Evolutionary conservation across 2,113 vertebrate genomes (phyloP).

Genomic region (Tachycineta bicolor): DNA sequence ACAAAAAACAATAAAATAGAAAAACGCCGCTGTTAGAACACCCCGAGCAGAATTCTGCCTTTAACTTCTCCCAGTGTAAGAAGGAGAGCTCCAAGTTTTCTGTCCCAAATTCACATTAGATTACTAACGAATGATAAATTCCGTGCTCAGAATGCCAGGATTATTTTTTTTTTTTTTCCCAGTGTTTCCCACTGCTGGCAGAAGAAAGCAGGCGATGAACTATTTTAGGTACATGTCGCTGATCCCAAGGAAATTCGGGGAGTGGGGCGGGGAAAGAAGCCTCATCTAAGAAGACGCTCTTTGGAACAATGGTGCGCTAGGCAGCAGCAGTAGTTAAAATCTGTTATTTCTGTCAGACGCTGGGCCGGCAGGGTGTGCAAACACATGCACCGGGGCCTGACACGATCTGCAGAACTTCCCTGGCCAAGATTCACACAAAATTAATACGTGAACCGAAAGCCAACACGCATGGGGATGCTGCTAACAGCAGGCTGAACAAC

Average conservation of each 20-base stretch:
- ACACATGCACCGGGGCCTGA: conserved; percentile 18
- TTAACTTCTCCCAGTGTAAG: accelerated
- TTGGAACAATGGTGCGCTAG: conserved; percentile 23
- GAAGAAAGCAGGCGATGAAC: background rate
- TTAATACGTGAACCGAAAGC: background rate
- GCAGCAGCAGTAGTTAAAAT: conserved; percentile 20
- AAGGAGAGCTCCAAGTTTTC: background rate
- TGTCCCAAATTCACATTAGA: accelerated
- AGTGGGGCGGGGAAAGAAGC: background rate
- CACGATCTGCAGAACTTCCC: background rate
- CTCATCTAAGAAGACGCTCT: background rate
- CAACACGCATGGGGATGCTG: background rate
- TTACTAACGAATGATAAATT: background rate
- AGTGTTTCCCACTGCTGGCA: background rate
- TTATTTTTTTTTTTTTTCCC: background rate
- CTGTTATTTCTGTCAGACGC: conserved; percentile 56
- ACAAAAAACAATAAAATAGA: no score
- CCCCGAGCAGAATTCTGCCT: background rate
- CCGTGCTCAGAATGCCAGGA: accelerated
- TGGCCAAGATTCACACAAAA: conserved; percentile 45
- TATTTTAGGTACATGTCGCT: background rate
- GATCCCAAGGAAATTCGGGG: background rate
- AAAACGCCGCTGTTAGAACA: background rate
- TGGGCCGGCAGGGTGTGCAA: conserved; percentile 52
- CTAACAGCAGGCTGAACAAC: background rate